Conservation (phyloP, 2,888 invertebrate species). For the Amphipyra tragopoginis region DNA sequence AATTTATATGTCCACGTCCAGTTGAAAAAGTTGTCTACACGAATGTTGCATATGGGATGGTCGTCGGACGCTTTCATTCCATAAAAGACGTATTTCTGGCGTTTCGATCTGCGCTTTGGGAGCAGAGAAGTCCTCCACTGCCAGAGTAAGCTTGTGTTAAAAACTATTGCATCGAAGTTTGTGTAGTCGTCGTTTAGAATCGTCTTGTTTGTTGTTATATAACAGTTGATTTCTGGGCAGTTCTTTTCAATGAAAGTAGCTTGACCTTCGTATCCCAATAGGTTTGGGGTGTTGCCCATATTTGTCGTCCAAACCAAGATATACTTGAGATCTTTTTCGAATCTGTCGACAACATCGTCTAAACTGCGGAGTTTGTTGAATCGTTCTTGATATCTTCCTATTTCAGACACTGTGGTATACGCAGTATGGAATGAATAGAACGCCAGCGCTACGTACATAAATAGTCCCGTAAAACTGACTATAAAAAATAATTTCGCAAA, state of each 20-base stretch:
- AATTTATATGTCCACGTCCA: constrained; percentile 86
- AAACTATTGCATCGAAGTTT: constrained; percentile 78
- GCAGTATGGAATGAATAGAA: constrained; percentile 78
- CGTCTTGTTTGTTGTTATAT: constrained; percentile 72
- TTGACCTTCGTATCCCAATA: constrained; percentile 64
- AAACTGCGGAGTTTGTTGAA: constrained; percentile 32
- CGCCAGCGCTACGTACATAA: constrained; percentile 74
- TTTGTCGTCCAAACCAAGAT: constrained; percentile 74
- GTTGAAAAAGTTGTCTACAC: constrained; percentile 78
- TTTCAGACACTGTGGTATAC: constrained; percentile 60
- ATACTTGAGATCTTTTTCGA: constrained; percentile 67
- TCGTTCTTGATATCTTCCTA: constrained; percentile 51
- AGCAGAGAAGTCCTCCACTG: constrained; percentile 59
- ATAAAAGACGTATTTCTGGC: constrained; percentile 80
- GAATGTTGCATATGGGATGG: constrained; percentile 71
- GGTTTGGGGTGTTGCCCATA: constrained; percentile 24
- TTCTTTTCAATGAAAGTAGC: constrained; percentile 66
- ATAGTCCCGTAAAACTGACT: constrained; percentile 74
- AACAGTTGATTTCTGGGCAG: constrained; percentile 76
- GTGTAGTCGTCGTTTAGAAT: constrained; percentile 64
- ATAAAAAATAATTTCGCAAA: constrained; percentile 80
- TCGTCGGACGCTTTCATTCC: constrained; percentile 71
- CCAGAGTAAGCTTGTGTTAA: constrained; percentile 66
- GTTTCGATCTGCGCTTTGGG: constrained; percentile 65
- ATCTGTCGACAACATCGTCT: constrained; percentile 25